phyloP scores from a whole-genome alignment of 2,888 invertebrate species.

The Loripinus fragilis region DNA sequence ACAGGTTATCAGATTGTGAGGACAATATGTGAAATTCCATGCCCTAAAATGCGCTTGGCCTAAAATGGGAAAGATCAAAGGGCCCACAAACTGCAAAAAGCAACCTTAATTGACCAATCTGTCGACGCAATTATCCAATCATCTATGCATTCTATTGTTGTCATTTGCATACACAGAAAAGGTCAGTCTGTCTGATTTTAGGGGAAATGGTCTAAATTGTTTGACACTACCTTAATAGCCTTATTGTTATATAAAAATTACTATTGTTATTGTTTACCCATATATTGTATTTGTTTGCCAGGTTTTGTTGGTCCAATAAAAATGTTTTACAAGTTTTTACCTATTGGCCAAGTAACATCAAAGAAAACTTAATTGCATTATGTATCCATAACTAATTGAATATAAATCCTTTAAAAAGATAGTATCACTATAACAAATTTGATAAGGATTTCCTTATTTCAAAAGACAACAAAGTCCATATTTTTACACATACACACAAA shows the following conservation, averaged over 20 bases:
- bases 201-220: slow-evolving; percentile 14
- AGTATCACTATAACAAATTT: too few relatives aligned
- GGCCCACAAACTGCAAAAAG: neutral
- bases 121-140: slow-evolving; percentile 34
- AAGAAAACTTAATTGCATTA: neutral
- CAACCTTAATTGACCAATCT: slow-evolving; percentile 30
- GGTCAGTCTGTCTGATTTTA: slow-evolving; percentile 6
- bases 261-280: neutral
- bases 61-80: slow-evolving; percentile 35
- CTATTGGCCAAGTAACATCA: slow-evolving; percentile 6
- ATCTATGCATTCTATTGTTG: slow-evolving; percentile 20
- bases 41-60: slow-evolving; percentile 4
- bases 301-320: neutral
- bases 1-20: neutral
- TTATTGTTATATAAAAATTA: neutral
- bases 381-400: neutral
- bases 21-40: slow-evolving; percentile 15
- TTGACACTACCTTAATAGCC: slow-evolving; percentile 7
- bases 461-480: too few relatives aligned
- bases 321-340: slow-evolving; percentile 4
- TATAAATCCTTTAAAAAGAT: slow-evolving; percentile 4
- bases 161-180: slow-evolving; percentile 13
- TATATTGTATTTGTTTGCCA: neutral
- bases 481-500: too few relatives aligned
- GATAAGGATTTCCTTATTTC: too few relatives aligned